Base-by-base conservation (phyloP, 2,113 vertebrate species). In the Coturnix japonica region DNA sequence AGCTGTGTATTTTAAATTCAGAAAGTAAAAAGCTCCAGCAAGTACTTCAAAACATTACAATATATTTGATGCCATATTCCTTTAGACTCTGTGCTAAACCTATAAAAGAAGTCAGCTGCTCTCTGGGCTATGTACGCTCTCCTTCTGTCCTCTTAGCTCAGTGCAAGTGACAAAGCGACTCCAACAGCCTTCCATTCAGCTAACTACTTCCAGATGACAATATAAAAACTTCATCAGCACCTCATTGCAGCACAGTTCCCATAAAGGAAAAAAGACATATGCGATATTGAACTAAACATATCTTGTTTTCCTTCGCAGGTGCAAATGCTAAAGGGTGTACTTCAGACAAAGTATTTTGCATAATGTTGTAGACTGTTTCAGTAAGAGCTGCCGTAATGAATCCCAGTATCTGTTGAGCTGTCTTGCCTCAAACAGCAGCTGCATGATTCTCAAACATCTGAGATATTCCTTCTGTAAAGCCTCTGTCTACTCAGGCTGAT, bases 1-100 rank as follows among this genome's bases (percentile, higher is more conserved):
- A 10, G 33, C 73, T 70, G 22, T 78, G 80, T 86, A 78, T 94
- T 95, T 93, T 87, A 92, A 97, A 84, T 43, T 85, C 64, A 47
- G 66, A 65, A 89, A 75, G 71, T 33, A 71, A 64, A 89, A 93
- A 87, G 28, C 64, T 92, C 43, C 54, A 46, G 81, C 59, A 76
- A 2, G 7, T 53, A 63, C 57, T 73, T 76, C 60, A 63, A 56
- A 87, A 73, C 19, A 85, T 85, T 31, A 41, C 39, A 8, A 9
- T 39, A 49, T 5, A 25, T 44, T 31, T 33, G 43, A 19, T 35
- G 49, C 25, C 12, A 44, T 43, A 13, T 51, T 84, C 33, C 90
- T 89, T 83, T 41, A 26, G 19, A n/a, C 47, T 84, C 65, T 54
- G 18, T 66, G 37, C 30, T 72, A 66, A 81, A 70, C 51, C 49